Conservation (phyloP, 2,797 vertebrate species). For the Erpetoichthys calabaricus region DNA sequence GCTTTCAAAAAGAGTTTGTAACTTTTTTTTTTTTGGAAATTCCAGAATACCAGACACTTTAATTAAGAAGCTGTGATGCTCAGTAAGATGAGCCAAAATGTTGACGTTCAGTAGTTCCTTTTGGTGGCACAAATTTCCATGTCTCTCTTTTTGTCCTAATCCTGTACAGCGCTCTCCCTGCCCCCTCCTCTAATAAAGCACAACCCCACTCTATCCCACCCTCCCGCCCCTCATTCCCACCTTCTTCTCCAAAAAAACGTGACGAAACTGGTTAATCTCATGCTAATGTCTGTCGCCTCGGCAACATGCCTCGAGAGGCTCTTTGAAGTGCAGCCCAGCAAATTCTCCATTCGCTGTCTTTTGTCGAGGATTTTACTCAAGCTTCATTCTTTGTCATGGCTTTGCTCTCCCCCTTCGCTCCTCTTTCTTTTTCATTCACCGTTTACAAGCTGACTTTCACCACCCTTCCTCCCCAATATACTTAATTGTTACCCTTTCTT, state of each 20-base stretch:
- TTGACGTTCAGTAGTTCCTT: no score
- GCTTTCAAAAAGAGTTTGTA: no score
- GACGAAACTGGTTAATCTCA: neutral
- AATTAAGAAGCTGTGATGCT: no score
- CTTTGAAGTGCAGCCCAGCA: neutral
- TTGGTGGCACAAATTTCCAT: no score
- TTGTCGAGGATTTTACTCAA: neutral
- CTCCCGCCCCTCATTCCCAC: neutral
- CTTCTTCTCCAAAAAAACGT: neutral
- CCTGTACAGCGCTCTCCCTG: no score
- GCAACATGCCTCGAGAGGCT: neutral
- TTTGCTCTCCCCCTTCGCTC: neutral
- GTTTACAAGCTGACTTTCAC: neutral
- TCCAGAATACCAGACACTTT: no score
- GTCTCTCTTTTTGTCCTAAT: no score
- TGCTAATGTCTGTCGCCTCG: conserved; percentile 1
- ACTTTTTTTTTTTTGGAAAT: no score
- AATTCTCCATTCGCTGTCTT: neutral
- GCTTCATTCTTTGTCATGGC: neutral
- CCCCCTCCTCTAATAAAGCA: no score
- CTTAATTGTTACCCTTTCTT: neutral
- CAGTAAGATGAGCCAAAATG: no score
- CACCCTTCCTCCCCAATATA: neutral
- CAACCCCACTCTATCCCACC: no score
- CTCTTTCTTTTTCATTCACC: conserved; percentile 1